Base-by-base conservation (phyloP, 2,113 vertebrate genomes). In the Cyphomyrus discorhynchus region DNA sequence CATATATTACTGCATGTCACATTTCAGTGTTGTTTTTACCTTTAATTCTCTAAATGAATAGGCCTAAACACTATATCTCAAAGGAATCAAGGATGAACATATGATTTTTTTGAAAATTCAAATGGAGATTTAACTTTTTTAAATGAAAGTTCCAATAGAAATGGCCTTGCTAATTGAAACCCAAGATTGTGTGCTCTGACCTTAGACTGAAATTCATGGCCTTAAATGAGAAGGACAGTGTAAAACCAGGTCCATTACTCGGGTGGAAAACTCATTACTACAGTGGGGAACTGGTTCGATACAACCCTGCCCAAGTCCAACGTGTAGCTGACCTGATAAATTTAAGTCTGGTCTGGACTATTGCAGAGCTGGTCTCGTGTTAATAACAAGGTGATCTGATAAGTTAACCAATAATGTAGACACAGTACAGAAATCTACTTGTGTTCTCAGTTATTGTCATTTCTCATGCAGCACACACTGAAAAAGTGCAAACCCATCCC, bases 221-320 rank as follows among this genome's bases (percentile, higher is more conserved):
- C 62, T 31, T 70, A 70, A 70, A 27, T 70, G 10, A 27, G 62
- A 80, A 80, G 74, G 35, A 80, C 74, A 80, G 74, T 42, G 35
- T 80, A 80, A 80, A 19, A 80, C 74, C 35, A 42, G 74, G 35
- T 42, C 74, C 74, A 80, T 80, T 80, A 80, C 74, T 80, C 0
- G 17, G 74, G 35, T 42, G 74, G 74, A 80, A 80, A 80, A 80
- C 74, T 80, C 74, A 80, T 80, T 80, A 80, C 74, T 80, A 80
- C 31, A 42, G 74, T 80, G 74, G 74, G 10, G 35, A 39, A 80
- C 74, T 7, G 11, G 74, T 80, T 80, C 74, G 17, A 80, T 80
- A 80, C 35, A 42, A 80, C 35, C 74, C 15, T 80, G 74, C 74
- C 35, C 35, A 80, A 80, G 39, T 80, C 74, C 74, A 80, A 6